Evolutionary conservation across 2,113 vertebrate genomes (phyloP).

Genomic region (Elaphurus davidianus): DNA sequence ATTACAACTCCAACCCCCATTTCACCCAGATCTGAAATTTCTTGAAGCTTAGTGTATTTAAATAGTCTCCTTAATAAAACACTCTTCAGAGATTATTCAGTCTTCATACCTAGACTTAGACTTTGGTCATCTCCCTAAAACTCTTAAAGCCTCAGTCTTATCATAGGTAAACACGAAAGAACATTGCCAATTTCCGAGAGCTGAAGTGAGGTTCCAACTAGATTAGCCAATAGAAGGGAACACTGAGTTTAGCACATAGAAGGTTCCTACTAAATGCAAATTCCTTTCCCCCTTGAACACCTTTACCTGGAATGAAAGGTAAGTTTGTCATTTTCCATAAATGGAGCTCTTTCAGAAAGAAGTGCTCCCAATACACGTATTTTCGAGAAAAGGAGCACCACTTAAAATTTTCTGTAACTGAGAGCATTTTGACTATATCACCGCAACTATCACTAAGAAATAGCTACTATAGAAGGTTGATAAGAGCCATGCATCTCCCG

Average conservation of each 20-base stretch:
- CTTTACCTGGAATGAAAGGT: background rate
- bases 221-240: background rate
- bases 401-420: background rate
- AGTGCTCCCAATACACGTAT: background rate
- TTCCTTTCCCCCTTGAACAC: background rate
- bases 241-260: background rate
- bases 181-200: background rate
- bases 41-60: background rate
- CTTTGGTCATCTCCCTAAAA: background rate
- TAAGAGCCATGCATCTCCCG: background rate
- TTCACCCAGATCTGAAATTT: background rate
- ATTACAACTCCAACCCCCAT: background rate
- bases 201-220: background rate
- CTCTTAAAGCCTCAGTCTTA: background rate
- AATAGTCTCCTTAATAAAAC: background rate
- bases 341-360: background rate
- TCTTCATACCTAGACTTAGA: background rate
- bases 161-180: background rate
- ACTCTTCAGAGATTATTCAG: background rate
- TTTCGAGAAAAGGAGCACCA: background rate
- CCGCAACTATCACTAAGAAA: background rate
- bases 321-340: background rate
- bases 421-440: background rate
- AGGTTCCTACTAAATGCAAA: background rate
- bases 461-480: background rate